Conservation (phyloP, 2,113 vertebrate species). For the Alligator sinensis region DNA sequence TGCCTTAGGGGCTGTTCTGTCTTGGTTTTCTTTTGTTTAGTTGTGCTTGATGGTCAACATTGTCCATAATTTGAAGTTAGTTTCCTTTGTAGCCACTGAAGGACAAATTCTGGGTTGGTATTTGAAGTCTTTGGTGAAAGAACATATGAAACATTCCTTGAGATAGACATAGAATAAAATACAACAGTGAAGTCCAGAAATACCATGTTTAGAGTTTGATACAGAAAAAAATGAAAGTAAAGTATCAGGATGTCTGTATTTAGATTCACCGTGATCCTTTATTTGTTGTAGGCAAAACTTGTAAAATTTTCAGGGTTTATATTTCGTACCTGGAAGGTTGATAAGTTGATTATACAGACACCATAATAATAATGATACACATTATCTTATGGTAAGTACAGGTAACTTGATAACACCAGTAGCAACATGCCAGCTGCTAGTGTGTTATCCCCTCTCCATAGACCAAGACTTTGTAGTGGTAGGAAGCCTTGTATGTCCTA, state of each 20-base stretch:
- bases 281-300: background rate
- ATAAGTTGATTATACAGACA: background rate
- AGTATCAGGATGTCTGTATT: background rate
- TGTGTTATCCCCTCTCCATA: background rate
- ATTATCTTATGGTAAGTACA: background rate
- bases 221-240: background rate
- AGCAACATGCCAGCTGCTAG: background rate
- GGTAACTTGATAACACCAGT: background rate
- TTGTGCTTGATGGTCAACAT: background rate
- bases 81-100: background rate
- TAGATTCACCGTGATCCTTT: background rate
- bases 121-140: background rate
- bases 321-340: background rate
- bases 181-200: background rate
- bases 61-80: background rate
- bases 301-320: background rate
- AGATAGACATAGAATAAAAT: background rate
- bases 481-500: too few species aligned
- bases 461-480: too few species aligned
- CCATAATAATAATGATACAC: background rate
- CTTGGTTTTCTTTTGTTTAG: background rate
- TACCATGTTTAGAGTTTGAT: fast-evolving
- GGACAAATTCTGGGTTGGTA: background rate
- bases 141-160: background rate
- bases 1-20: background rate